Conservation (phyloP, 2,888 invertebrate genomes). For the Pseudococcus longispinus region DNA sequence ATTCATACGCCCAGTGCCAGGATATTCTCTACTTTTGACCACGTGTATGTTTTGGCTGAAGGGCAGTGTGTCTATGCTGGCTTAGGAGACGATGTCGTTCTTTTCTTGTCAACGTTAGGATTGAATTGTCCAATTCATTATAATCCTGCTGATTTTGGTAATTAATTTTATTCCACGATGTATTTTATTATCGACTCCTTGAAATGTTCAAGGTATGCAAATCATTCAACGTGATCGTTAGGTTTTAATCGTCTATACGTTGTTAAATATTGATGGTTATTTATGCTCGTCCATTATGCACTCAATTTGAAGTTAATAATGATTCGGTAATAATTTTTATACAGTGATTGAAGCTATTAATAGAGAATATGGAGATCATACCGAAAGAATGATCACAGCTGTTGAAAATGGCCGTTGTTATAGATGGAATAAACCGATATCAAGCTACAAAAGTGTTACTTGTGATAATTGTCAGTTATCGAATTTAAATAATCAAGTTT, state of each 20-base stretch:
- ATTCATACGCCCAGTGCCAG: constrained; percentile 96
- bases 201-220: neutral
- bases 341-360: constrained; percentile 82
- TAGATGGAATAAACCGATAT: constrained; percentile 64
- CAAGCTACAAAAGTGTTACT: constrained; percentile 40
- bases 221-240: neutral
- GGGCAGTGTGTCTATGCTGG: constrained; percentile 93
- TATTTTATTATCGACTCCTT: neutral
- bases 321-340: constrained; percentile 59
- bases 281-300: too few relatives aligned
- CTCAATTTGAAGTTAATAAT: neutral
- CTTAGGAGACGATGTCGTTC: constrained; percentile 77
- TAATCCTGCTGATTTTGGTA: constrained; percentile 96
- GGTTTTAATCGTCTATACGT: neutral
- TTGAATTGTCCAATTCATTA: constrained; percentile 89
- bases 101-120: constrained; percentile 78
- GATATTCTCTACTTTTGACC: constrained; percentile 88
- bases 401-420: constrained; percentile 72
- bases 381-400: constrained; percentile 73
- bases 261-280: too few relatives aligned
- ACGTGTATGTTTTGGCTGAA: constrained; percentile 85
- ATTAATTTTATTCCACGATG: neutral
- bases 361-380: constrained; percentile 77
- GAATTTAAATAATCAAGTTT: neutral
- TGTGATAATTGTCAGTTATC: constrained; percentile 10